phyloP scores from a whole-genome alignment of 2,888 invertebrate genomes.

The Ecdyonurus torrentis region DNA sequence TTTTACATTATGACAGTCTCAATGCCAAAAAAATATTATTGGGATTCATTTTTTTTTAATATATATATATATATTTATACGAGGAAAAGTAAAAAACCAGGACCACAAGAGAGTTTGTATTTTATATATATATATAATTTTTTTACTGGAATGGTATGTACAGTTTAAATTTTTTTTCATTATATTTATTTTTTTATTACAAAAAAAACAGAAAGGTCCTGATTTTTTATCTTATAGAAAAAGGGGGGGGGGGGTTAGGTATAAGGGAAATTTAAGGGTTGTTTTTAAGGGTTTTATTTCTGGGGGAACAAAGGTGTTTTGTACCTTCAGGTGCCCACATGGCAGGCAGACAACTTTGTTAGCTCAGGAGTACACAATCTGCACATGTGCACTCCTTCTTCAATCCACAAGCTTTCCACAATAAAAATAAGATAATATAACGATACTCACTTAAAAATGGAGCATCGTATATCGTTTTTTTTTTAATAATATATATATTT shows the following conservation, averaged over 20 bases:
- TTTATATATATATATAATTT: not conserved
- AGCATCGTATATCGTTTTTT: not conserved
- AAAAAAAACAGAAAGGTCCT: not conserved
- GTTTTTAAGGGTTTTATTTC: not conserved
- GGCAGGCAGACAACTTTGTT: not conserved
- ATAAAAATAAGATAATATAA: not conserved
- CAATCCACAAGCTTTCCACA: too few species aligned
- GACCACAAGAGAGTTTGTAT: not conserved
- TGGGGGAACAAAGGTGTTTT: slow-evolving; percentile 6
- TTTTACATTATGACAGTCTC: not conserved
- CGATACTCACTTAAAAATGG: not conserved
- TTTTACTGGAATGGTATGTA: not conserved
- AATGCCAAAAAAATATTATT: not conserved
- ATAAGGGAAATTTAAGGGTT: too few species aligned
- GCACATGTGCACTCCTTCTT: not conserved
- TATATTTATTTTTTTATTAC: not conserved
- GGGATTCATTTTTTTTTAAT: not conserved
- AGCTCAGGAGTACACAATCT: not conserved
- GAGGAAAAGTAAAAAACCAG: not conserved
- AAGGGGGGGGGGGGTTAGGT: too few species aligned
- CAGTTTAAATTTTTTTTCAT: not conserved
- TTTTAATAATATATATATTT: not conserved
- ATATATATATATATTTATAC: not conserved
- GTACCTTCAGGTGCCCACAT: slow-evolving; percentile 13
- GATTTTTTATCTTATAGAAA: not conserved